Evolutionary conservation across 2,888 invertebrate genomes (phyloP).

Genomic region (Harmothoe impar): DNA sequence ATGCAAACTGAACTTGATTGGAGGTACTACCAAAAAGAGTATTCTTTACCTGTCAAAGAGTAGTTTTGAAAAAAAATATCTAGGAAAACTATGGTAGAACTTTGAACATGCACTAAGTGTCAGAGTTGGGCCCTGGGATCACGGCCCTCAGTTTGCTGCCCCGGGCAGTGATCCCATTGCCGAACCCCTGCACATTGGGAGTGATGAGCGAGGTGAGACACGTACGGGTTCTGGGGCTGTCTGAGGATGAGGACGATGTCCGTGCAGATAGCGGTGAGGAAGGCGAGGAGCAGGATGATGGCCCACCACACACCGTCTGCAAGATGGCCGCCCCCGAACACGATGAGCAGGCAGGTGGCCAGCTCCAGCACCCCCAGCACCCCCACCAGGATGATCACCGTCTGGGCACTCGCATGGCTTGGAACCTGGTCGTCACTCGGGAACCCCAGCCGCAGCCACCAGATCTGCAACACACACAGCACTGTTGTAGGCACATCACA

Average conservation of each 20-base stretch:
- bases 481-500: not conserved
- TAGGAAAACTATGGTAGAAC: too few species aligned
- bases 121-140: too few species aligned
- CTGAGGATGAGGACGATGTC: slow-evolving; percentile 73
- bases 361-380: slow-evolving; percentile 62
- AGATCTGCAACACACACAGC: slow-evolving; percentile 52
- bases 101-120: too few species aligned
- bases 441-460: slow-evolving; percentile 68
- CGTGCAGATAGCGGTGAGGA: slow-evolving; percentile 69
- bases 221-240: slow-evolving; percentile 78
- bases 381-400: slow-evolving; percentile 68
- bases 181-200: too few species aligned
- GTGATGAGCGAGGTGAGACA: too few species aligned
- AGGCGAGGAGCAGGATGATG: slow-evolving; percentile 69
- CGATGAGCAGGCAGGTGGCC: slow-evolving; percentile 69
- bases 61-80: too few species aligned
- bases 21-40: too few species aligned
- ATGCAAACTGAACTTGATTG: too few species aligned
- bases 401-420: slow-evolving; percentile 65
- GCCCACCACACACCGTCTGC: slow-evolving; percentile 71
- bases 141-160: too few species aligned
- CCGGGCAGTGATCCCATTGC: too few species aligned
- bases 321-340: slow-evolving; percentile 74
- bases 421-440: slow-evolving; percentile 68
- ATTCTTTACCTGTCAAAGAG: too few species aligned